These are phyloP conservation scores for Urocitellus parryii DNA, from an alignment of 2,113 vertebrate genomes.

Conservation along the genomic window DNA sequence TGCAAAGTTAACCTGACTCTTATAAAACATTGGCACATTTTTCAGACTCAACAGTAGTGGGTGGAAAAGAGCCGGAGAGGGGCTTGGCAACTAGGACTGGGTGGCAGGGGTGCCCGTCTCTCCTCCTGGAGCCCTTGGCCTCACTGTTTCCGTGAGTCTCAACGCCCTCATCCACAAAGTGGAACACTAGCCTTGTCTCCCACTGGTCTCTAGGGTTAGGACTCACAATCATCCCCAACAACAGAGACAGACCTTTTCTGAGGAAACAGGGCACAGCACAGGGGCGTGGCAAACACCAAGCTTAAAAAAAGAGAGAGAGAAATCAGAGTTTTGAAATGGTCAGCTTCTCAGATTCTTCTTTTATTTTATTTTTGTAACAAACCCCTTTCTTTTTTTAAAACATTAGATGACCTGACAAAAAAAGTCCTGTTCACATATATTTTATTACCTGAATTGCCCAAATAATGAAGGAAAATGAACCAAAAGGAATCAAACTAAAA, in stretches of 20 bases:
- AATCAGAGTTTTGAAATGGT: background rate
- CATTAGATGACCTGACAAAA: background rate
- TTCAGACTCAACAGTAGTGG: background rate
- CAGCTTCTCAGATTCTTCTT: background rate
- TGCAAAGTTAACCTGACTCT: background rate
- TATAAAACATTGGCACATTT: background rate
- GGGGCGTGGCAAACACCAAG: conserved; percentile 97
- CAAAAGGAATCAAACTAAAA: background rate
- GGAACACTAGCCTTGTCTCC: rapidly evolving
- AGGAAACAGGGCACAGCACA: conserved; percentile 98
- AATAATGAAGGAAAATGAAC: background rate
- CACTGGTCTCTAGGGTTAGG: background rate
- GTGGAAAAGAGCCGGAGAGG: background rate
- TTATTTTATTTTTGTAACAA: background rate
- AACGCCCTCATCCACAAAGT: background rate
- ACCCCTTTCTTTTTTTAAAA: background rate
- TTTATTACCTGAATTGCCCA: background rate
- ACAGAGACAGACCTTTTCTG: conserved; percentile 93
- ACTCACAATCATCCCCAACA: rapidly evolving
- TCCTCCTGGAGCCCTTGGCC: background rate
- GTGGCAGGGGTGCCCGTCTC: background rate
- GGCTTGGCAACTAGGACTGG: background rate
- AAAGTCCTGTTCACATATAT: background rate
- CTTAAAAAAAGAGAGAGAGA: conserved; percentile 79
- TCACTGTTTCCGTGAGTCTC: background rate